These are phyloP conservation scores for Dichetophora obliterata DNA, from an alignment of 2,888 invertebrate genomes.

Conservation along the genomic window DNA sequence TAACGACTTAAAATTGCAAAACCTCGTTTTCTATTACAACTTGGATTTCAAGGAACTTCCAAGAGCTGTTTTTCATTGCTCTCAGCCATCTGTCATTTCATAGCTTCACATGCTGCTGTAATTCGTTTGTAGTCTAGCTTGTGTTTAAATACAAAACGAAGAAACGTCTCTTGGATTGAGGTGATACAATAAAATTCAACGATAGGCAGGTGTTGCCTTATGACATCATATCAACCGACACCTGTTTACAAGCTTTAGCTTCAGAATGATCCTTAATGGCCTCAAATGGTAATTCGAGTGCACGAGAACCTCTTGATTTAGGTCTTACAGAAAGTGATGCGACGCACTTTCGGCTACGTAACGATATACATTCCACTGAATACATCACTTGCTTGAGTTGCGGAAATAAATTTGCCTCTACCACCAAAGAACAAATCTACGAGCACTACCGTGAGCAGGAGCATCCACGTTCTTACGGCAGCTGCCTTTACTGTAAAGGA, in stretches of 20 bases:
- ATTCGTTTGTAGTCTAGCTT: not conserved
- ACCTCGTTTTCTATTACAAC: not conserved
- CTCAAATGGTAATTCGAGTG: slow-evolving; percentile 46
- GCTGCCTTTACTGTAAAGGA: slow-evolving; percentile 64
- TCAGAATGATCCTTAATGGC: slow-evolving; percentile 47
- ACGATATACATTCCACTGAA: slow-evolving; percentile 54
- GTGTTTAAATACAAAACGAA: slow-evolving; percentile 28
- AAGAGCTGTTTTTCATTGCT: not conserved
- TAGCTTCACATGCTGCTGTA: slow-evolving; percentile 5
- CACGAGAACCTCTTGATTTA: slow-evolving; percentile 34
- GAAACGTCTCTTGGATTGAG: not conserved
- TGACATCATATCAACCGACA: not conserved
- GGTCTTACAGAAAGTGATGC: slow-evolving; percentile 64
- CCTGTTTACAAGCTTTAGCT: not conserved
- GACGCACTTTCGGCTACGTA: slow-evolving; percentile 60
- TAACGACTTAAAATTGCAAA: not conserved
- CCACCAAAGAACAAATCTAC: slow-evolving; percentile 59
- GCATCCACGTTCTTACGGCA: slow-evolving; percentile 50
- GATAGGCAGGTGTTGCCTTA: slow-evolving; percentile 18
- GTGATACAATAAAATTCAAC: not conserved
- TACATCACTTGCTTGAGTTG: slow-evolving; percentile 62
- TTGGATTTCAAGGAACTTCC: not conserved
- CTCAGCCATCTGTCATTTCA: slow-evolving; percentile 29
- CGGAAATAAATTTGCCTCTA: slow-evolving; percentile 51
- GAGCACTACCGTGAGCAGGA: slow-evolving; percentile 59